Evolutionary conservation across 2,888 invertebrate genomes (phyloP).

Genomic region (Lamellibrachia columna): DNA sequence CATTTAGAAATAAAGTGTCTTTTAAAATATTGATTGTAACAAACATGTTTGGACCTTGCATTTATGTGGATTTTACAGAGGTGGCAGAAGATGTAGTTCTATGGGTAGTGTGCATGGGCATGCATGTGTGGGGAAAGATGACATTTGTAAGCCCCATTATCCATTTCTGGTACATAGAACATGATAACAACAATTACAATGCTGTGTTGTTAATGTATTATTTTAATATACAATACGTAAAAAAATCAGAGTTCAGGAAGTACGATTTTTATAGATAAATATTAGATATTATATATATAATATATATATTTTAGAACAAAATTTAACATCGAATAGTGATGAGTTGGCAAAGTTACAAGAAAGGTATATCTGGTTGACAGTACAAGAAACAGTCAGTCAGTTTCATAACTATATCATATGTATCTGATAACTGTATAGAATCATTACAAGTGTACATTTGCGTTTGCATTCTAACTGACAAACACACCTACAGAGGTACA

Average conservation of each 20-base stretch:
- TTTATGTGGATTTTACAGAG: too few relatives aligned
- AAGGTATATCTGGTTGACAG: neutral
- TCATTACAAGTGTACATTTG: neutral
- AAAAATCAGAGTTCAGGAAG: neutral
- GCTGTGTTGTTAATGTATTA: conserved; percentile 11
- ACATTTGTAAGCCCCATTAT: too few relatives aligned
- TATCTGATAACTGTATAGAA: too few relatives aligned
- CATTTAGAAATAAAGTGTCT: too few relatives aligned
- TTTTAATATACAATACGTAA: neutral
- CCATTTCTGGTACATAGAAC: neutral
- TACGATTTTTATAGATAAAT: neutral
- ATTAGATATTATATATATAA: neutral
- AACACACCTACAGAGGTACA: neutral
- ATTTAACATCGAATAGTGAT: neutral
- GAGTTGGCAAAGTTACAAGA: neutral
- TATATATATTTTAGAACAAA: neutral
- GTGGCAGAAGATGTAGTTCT: too few relatives aligned
- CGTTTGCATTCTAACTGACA: neutral
- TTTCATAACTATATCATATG: neutral
- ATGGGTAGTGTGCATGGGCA: too few relatives aligned
- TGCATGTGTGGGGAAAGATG: too few relatives aligned
- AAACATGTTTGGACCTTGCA: too few relatives aligned
- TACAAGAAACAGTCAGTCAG: neutral
- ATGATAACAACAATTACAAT: neutral
- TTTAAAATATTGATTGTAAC: too few relatives aligned